Base-by-base conservation (phyloP, 2,888 invertebrate genomes). In the Leptinotarsa juncta region DNA sequence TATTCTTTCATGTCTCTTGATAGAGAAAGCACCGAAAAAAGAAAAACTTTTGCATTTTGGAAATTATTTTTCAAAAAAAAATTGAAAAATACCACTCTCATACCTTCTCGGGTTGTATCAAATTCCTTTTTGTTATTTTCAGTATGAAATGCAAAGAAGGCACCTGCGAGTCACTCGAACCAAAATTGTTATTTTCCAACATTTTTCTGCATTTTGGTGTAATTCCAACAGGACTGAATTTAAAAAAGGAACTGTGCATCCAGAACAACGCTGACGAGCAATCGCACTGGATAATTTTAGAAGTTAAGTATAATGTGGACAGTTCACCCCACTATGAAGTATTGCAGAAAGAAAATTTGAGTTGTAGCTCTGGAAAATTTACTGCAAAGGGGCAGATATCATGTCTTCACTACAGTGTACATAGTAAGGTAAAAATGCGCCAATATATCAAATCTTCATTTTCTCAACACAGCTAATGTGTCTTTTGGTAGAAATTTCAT, bases 251-350 rank as follows among this genome's bases (percentile, higher is more conserved):
- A n/a, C 77, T 87, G 67, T 69, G 71, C 18, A 78, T 87, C 3
- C 70, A 76, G 74, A 86, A 84, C 68, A 68, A 79, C 18, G 77
- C 80, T 1, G 20, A 74, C 3, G 76, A 82, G n/a, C 65, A 74
- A 15, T 16, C 84, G 4, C 60, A 76, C 5, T 87, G 86, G 86
- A 77, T 78, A 69, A 80, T 86, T 5, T 72, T 81, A 0, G 86
- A 87, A 76, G 80, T 85, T 14, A 78, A 79, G 70, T 85, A 82
- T 67, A 78, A 83, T 55, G 71, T 80, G 16, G 81, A 82, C 57
- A 53, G 4, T 7, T 42, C 26, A 16, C 82, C 82, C 0, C 71
- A 80, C 57, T 62, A 76, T 65, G 73, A 81, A 67, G 65, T 82
- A 65, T 50, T 79, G 7, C 48, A 49, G 18, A 65, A 75, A 51